Conservation (phyloP, 1,140 invertebrate species). For the Spodoptera litura region DNA sequence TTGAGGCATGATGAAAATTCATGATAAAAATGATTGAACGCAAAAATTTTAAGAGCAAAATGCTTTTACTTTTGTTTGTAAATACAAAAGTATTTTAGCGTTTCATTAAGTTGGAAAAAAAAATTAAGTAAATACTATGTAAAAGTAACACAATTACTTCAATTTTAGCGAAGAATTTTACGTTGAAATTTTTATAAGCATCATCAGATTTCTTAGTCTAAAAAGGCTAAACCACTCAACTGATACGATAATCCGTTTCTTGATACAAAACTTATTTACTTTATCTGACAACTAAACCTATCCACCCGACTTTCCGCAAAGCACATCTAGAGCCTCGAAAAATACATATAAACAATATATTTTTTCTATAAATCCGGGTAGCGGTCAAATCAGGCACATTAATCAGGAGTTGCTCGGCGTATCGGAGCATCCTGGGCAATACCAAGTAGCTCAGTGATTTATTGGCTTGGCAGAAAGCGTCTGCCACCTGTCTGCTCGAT, state of each 20-base stretch:
- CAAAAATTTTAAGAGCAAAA: too few species aligned
- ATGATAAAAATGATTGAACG: neutral
- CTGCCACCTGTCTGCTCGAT: constrained; percentile 57
- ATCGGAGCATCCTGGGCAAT: constrained; percentile 51
- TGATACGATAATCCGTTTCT: too few species aligned
- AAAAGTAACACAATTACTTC: too few species aligned
- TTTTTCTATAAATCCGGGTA: constrained; percentile 54
- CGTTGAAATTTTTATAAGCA: too few species aligned
- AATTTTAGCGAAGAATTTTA: too few species aligned
- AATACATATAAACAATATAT: constrained; percentile 44
- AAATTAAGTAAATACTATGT: too few species aligned
- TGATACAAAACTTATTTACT: neutral
- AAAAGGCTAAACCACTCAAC: too few species aligned
- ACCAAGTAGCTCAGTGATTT: constrained; percentile 60
- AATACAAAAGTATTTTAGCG: too few species aligned
- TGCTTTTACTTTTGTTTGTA: too few species aligned
- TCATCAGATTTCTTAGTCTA: too few species aligned
- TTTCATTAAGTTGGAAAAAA: too few species aligned
- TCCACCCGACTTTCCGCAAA: constrained; percentile 1
- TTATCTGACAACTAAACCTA: constrained; percentile 4
- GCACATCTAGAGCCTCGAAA: neutral
- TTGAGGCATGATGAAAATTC: neutral
- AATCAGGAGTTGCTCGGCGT: constrained; percentile 54
- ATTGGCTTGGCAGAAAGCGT: constrained; percentile 56
- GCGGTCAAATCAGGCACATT: constrained; percentile 62